phyloP scores from a whole-genome alignment of 2,113 vertebrate genomes.

The Miniopterus natalensis region DNA sequence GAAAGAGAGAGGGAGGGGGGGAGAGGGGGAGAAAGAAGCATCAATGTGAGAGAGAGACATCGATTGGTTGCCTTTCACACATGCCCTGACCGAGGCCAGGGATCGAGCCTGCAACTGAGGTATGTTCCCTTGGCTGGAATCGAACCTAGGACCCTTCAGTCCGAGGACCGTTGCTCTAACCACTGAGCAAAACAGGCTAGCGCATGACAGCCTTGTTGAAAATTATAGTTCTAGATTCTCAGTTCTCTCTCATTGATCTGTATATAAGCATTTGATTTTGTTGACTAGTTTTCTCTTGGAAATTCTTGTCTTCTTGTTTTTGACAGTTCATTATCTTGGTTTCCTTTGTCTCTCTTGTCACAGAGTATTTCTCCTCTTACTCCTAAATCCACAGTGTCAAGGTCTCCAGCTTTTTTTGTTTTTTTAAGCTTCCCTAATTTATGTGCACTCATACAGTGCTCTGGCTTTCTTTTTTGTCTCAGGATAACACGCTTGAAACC shows the following conservation, averaged over 20 bases:
- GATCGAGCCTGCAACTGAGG: too few species aligned
- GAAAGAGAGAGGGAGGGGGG: too few species aligned
- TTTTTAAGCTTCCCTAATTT: background rate
- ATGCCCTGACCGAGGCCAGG: too few species aligned
- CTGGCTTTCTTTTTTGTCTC: background rate
- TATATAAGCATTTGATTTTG: background rate
- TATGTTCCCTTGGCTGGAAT: too few species aligned
- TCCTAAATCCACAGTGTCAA: background rate
- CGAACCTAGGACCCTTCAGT: too few species aligned
- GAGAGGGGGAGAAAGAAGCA: too few species aligned
- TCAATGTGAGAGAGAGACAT: too few species aligned
- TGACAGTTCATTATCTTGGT: background rate
- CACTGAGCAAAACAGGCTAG: too few species aligned
- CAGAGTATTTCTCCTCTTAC: background rate
- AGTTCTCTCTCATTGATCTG: background rate
- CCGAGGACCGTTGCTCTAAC: too few species aligned
- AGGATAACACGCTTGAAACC: background rate
- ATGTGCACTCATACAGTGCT: background rate
- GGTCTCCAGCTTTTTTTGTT: background rate
- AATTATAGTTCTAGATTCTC: background rate
- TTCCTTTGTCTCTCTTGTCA: background rate
- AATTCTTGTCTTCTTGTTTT: background rate
- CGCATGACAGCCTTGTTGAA: background rate
- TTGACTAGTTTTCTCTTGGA: background rate
- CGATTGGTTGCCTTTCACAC: too few species aligned